Conservation (phyloP, 1,140 invertebrate genomes). For the Drosophila lowei region DNA sequence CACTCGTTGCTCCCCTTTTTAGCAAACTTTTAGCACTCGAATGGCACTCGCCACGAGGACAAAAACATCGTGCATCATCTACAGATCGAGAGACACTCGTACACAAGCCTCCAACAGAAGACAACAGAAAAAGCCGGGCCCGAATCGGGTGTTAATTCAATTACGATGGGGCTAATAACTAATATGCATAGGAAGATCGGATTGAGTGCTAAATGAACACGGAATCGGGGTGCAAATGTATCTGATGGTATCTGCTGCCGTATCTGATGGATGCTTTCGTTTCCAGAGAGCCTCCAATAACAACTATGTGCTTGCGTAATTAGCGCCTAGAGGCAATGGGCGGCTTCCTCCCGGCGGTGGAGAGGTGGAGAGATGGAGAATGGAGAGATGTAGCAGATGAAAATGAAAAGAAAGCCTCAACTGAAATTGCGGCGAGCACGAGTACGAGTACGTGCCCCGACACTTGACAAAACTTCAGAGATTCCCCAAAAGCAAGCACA, state of each 20-base stretch:
- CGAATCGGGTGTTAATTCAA: slow-evolving; percentile 70
- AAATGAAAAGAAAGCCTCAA: slow-evolving; percentile 54
- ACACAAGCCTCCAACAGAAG: slow-evolving; percentile 12
- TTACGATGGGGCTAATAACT: slow-evolving; percentile 69
- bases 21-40: slow-evolving; percentile 58
- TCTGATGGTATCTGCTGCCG: slow-evolving; percentile 18
- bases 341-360: slow-evolving; percentile 2
- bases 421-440: slow-evolving; percentile 3
- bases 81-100: slow-evolving; percentile 12
- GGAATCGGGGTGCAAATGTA: slow-evolving; percentile 28
- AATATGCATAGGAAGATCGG: slow-evolving; percentile 71
- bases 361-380: background rate
- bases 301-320: slow-evolving; percentile 70
- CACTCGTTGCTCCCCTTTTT: slow-evolving; percentile 6
- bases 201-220: slow-evolving; percentile 37
- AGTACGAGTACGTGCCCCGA: slow-evolving; percentile 32
- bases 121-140: slow-evolving; percentile 18
- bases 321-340: slow-evolving; percentile 43
- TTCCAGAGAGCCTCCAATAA: slow-evolving; percentile 23
- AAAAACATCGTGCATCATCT: slow-evolving; percentile 48
- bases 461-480: slow-evolving; percentile 64
- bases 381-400: slow-evolving; percentile 56
- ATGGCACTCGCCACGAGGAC: slow-evolving; percentile 30
- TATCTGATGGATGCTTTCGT: slow-evolving; percentile 43
- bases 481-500: slow-evolving; percentile 2